Evolutionary conservation across 2,888 invertebrate genomes (phyloP).

Genomic region (Tenthredo amoena): DNA sequence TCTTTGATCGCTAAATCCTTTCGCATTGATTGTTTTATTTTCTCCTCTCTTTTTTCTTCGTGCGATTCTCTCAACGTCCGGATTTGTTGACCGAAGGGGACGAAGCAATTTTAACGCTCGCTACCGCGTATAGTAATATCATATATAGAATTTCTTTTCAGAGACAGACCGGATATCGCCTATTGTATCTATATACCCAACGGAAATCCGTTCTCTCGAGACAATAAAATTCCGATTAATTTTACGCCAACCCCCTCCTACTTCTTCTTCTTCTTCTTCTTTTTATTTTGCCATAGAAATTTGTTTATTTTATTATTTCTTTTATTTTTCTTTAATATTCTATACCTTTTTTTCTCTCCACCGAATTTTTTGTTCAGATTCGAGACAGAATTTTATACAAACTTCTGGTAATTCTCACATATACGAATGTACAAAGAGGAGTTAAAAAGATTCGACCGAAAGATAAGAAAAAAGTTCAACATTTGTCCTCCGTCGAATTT

Average conservation of each 20-base stretch:
- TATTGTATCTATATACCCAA: not conserved
- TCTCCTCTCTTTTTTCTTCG: too few relatives aligned
- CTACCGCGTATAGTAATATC: too few relatives aligned
- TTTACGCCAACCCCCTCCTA: not conserved
- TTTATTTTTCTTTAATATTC: not conserved
- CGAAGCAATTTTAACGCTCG: not conserved
- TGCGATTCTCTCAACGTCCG: not conserved
- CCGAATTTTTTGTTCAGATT: not conserved
- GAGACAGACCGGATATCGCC: slow-evolving; percentile 8
- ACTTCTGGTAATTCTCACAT: not conserved
- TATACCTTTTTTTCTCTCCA: not conserved
- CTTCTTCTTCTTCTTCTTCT: not conserved
- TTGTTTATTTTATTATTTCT: not conserved
- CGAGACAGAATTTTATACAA: not conserved
- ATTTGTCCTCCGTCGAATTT: not conserved
- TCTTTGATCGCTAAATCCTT: not conserved
- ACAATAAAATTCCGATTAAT: slow-evolving; percentile 5
- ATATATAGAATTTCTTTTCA: not conserved
- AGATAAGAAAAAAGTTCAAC: not conserved
- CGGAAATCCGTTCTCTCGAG: not conserved
- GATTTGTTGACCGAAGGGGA: not conserved
- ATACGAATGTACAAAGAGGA: not conserved
- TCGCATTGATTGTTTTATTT: not conserved
- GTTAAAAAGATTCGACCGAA: not conserved
- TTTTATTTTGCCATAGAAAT: not conserved